A percentile compares a stretch with the other conserved stretches of the same genome.
Conservation (phyloP, 2,113 vertebrate genomes). For the Haemorhous mexicanus region DNA sequence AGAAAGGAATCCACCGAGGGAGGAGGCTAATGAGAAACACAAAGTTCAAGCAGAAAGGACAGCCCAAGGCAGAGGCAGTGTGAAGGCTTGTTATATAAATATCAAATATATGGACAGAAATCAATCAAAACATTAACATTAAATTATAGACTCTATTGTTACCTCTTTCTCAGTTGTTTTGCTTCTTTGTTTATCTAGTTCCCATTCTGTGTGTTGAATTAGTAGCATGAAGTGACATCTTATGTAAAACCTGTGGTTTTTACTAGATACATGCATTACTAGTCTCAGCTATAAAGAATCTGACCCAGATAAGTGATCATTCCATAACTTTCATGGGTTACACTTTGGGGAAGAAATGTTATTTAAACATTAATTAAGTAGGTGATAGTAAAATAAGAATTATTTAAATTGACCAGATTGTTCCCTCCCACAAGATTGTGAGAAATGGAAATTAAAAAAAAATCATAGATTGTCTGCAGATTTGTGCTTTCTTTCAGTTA, state of each 20-base stretch:
- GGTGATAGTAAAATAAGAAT: neutral
- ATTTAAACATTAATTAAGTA: neutral
- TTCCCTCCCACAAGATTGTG: neutral
- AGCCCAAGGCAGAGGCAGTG: neutral
- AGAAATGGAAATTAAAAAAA: neutral
- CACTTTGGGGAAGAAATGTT: neutral
- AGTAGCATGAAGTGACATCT: neutral
- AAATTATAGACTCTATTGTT: neutral
- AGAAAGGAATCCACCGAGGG: neutral
- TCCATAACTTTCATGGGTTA: neutral
- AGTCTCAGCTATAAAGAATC: neutral
- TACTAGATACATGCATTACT: neutral
- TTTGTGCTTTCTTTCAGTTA: neutral
- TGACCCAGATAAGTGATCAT: neutral
- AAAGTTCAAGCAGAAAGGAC: neutral
- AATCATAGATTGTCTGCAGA: neutral
- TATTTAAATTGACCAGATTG: neutral
- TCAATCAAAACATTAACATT: neutral
- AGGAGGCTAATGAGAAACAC: accelerated
- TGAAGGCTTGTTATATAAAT: neutral
- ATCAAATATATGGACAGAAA: neutral
- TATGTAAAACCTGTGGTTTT: neutral
- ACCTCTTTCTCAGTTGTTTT: neutral
- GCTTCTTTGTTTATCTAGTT: neutral
- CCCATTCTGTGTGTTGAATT: neutral